phyloP scores from a whole-genome alignment of 1,140 invertebrate species.

The Trichogramma pretiosum region DNA sequence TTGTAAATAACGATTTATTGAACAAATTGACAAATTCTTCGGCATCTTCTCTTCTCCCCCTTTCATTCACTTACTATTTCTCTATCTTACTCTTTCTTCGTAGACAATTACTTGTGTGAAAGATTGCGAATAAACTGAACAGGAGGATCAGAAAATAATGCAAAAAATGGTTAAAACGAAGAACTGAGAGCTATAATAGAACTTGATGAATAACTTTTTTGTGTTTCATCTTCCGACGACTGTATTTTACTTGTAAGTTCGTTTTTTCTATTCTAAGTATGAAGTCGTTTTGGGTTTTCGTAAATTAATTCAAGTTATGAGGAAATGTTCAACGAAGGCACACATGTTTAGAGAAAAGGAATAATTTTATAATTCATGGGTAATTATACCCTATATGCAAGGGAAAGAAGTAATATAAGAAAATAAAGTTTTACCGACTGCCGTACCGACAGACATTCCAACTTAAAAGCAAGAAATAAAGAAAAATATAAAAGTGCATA shows the following conservation, averaged over 20 bases:
- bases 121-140: constrained; percentile 19
- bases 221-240: constrained; percentile 14
- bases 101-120: constrained; percentile 29
- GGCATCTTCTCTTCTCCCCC: constrained; percentile 32
- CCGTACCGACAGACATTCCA: constrained; percentile 40
- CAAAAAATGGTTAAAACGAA: constrained; percentile 18
- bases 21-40: constrained; percentile 43
- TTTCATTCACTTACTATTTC: too few relatives aligned
- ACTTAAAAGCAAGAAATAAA: constrained; percentile 22
- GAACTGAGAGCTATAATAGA: too few relatives aligned
- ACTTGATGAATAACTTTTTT: too few relatives aligned
- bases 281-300: background rate
- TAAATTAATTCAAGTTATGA: background rate
- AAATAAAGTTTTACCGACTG: constrained; percentile 21
- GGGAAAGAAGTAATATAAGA: constrained; percentile 7
- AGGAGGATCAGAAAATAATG: constrained; percentile 22
- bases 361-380: background rate
- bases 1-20: constrained; percentile 47
- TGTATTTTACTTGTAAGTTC: constrained; percentile 5
- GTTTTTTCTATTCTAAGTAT: too few relatives aligned
- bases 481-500: constrained; percentile 11
- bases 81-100: constrained; percentile 31
- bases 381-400: background rate
- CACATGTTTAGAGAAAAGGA: background rate
- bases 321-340: constrained; percentile 10